A percentile compares a stretch with the other conserved stretches of the same genome.
phyloP scores from a whole-genome alignment of 2,888 invertebrate species.

The Morpho deidamia region DNA sequence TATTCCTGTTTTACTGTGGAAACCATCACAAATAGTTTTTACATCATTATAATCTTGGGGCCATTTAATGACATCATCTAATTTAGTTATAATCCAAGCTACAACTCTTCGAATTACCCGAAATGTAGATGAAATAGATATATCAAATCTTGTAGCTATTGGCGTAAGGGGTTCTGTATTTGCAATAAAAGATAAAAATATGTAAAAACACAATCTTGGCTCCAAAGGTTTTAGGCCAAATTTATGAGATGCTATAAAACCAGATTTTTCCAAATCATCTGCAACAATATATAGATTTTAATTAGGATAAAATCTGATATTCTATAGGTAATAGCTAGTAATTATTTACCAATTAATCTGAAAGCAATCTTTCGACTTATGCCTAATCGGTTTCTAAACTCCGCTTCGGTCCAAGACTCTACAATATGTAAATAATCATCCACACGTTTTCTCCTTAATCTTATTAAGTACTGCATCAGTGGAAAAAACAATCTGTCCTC shows the following conservation, averaged over 20 bases:
- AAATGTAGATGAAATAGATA: slow-evolving; percentile 56
- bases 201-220: slow-evolving; percentile 53
- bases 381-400: slow-evolving; percentile 50
- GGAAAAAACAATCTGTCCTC: slow-evolving; percentile 50
- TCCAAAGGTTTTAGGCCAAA: slow-evolving; percentile 55
- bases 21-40: slow-evolving; percentile 38
- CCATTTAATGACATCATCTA: slow-evolving; percentile 52
- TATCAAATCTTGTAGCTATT: slow-evolving; percentile 54
- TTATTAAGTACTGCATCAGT: slow-evolving; percentile 49
- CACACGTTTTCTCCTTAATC: slow-evolving; percentile 42
- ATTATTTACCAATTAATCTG: slow-evolving; percentile 42
- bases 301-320: neutral
- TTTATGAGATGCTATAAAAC: slow-evolving; percentile 52
- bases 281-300: slow-evolving; percentile 32
- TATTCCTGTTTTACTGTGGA: slow-evolving; percentile 46
- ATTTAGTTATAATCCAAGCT: slow-evolving; percentile 52
- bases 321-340: neutral
- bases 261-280: slow-evolving; percentile 55
- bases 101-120: slow-evolving; percentile 52
- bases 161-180: slow-evolving; percentile 52
- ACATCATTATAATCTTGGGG: slow-evolving; percentile 44
- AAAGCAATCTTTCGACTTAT: slow-evolving; percentile 46
- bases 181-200: slow-evolving; percentile 52
- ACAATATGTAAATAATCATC: slow-evolving; percentile 55
- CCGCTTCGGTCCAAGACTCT: slow-evolving; percentile 51